Conservation (phyloP, 2,888 invertebrate species). For the Mythimna pallens region DNA sequence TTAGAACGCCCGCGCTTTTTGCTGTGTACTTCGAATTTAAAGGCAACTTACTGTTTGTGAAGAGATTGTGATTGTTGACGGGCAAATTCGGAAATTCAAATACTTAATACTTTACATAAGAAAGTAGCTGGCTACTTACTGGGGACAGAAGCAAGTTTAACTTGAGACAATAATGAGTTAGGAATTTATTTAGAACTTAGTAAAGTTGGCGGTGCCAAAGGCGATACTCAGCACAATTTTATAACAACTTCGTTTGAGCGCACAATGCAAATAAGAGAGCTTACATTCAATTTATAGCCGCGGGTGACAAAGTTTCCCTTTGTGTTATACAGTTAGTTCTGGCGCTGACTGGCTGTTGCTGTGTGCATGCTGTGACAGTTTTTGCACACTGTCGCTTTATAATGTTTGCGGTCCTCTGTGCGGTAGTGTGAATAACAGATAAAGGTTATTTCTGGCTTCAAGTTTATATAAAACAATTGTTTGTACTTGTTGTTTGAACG, state of each 20-base stretch:
- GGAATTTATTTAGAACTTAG: conserved; percentile 58
- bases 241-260: conserved; percentile 65
- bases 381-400: conserved; percentile 66
- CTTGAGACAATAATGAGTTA: conserved; percentile 49
- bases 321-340: conserved; percentile 70
- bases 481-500: conserved; percentile 65
- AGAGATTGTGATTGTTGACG: conserved; percentile 28
- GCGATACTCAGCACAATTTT: conserved; percentile 62
- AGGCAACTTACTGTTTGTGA: conserved; percentile 27
- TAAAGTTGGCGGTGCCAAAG: conserved; percentile 37
- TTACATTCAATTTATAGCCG: conserved; percentile 80
- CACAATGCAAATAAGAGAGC: conserved; percentile 78
- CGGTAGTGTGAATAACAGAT: conserved; percentile 70
- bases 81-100: conserved; percentile 34
- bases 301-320: conserved; percentile 73
- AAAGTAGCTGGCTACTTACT: conserved; percentile 23
- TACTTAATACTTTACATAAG: conserved; percentile 36
- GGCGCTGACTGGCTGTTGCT: conserved; percentile 58
- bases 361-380: conserved; percentile 71
- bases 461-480: conserved; percentile 70
- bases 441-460: conserved; percentile 66
- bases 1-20: conserved; percentile 24
- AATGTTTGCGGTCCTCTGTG: conserved; percentile 61
- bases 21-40: conserved; percentile 30
- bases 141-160: conserved; percentile 33